Evolutionary conservation across 2,113 vertebrate genomes (phyloP).

Genomic region (Numida meleagris): DNA sequence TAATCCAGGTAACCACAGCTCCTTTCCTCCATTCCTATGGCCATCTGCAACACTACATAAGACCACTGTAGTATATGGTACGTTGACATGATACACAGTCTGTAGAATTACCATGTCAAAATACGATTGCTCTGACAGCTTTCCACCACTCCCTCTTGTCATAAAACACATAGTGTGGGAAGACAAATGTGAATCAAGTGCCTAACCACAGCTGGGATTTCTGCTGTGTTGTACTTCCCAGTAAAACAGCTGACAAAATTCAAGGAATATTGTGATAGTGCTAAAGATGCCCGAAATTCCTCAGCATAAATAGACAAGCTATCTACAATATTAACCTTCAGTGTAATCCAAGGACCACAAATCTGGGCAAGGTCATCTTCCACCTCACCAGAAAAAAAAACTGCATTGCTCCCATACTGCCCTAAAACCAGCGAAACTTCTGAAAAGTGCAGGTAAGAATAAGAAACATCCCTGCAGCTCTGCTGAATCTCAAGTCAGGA

Average conservation of each 20-base stretch:
- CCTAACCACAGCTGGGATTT: not conserved
- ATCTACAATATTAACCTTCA: not conserved
- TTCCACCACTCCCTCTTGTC: not conserved
- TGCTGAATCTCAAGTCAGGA: not conserved
- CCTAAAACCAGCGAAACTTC: not conserved
- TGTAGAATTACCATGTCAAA: not conserved
- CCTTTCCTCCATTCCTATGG: not conserved
- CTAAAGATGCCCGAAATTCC: not conserved
- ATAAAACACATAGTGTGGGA: not conserved
- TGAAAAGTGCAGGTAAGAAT: not conserved
- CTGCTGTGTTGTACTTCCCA: not conserved
- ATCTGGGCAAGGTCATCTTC: not conserved
- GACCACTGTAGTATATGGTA: not conserved
- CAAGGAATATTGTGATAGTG: not conserved
- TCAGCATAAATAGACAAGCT: not conserved
- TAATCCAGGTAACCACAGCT: not conserved
- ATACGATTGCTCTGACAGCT: not conserved
- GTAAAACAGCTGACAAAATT: not conserved
- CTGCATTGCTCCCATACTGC: not conserved
- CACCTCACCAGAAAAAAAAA: not conserved
- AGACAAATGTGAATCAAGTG: not conserved
- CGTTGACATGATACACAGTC: not conserved
- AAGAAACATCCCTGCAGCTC: not conserved
- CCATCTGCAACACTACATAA: not conserved
- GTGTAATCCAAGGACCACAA: not conserved